Percentiles rank a stretch among this genome's conserved stretches.
Evolutionary conservation across 2,113 vertebrate genomes (phyloP).

Genomic region (Pterocles burchelli): DNA sequence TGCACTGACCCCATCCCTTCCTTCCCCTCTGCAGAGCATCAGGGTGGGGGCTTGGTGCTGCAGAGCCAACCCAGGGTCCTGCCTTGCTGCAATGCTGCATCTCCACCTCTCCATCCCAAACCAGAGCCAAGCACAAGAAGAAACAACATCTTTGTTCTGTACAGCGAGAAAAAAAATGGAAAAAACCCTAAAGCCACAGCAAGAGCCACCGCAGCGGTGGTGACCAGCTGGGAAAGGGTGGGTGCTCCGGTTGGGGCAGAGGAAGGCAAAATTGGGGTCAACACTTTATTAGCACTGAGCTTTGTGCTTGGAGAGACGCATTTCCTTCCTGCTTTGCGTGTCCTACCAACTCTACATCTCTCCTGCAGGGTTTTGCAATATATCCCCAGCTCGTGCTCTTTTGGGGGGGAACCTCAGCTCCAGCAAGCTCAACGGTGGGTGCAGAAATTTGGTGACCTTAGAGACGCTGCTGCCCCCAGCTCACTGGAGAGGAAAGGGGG

Average conservation of each 20-base stretch:
- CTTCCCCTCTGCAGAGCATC: not conserved
- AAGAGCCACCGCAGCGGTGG: accelerated
- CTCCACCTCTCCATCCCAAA: not conserved
- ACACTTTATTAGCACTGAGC: accelerated
- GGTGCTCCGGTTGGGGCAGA: not conserved
- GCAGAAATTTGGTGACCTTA: not conserved
- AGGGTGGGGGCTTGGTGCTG: not conserved
- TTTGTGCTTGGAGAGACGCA: not conserved
- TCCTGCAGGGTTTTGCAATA: not conserved
- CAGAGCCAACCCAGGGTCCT: not conserved
- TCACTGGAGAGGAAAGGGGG: not conserved
- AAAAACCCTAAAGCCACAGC: not conserved
- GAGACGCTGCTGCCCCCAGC: not conserved
- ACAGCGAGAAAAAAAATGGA: not conserved
- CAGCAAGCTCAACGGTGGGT: accelerated
- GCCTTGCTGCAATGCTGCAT: too few relatives aligned
- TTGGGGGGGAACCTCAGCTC: not conserved
- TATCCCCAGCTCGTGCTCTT: not conserved
- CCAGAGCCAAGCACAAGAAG: not conserved
- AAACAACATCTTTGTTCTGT: not conserved
- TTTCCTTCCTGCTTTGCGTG: not conserved
- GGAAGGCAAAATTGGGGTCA: not conserved
- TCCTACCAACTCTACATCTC: not conserved
- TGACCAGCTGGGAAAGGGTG: not conserved
- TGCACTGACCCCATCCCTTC: not conserved